A percentile compares a stretch with the other conserved stretches of the same genome.
phyloP scores from a whole-genome alignment of 2,113 vertebrate genomes.

The Cinclus cinclus region DNA sequence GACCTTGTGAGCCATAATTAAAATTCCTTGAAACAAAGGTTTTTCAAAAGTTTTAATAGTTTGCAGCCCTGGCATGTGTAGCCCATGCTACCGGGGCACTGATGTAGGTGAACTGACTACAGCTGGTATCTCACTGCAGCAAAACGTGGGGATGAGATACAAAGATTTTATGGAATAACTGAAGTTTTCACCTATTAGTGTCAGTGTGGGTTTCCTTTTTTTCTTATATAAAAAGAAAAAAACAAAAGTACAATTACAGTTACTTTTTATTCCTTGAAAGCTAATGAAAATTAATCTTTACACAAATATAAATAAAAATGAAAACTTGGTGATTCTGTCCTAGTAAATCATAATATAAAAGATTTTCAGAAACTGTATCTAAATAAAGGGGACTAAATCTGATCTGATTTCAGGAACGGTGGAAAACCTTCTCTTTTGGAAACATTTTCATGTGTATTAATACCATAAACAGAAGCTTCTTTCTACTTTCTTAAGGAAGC shows the following conservation, averaged over 20 bases:
- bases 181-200: not conserved
- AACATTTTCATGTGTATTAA: conserved; percentile 1
- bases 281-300: not conserved
- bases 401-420: not conserved
- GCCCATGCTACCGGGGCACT: not conserved
- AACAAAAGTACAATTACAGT: not conserved
- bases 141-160: not conserved
- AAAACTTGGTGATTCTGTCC: not conserved
- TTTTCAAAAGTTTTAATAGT: conserved; percentile 28
- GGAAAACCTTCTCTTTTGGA: not conserved
- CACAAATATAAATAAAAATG: not conserved
- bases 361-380: not conserved
- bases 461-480: not conserved
- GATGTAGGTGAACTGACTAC: not conserved
- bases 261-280: not conserved
- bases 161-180: not conserved
- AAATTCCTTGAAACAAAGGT: conserved; percentile 50
- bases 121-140: not conserved
- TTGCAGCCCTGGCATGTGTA: not conserved
- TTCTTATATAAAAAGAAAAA: not conserved
- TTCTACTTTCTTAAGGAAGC: conserved; percentile 1
- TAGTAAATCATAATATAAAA: not conserved
- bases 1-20: conserved; percentile 52
- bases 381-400: not conserved
- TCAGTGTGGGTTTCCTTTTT: not conserved